These are phyloP conservation scores for Coreius guichenoti DNA, from an alignment of 2,797 vertebrate species.

Conservation along the genomic window DNA sequence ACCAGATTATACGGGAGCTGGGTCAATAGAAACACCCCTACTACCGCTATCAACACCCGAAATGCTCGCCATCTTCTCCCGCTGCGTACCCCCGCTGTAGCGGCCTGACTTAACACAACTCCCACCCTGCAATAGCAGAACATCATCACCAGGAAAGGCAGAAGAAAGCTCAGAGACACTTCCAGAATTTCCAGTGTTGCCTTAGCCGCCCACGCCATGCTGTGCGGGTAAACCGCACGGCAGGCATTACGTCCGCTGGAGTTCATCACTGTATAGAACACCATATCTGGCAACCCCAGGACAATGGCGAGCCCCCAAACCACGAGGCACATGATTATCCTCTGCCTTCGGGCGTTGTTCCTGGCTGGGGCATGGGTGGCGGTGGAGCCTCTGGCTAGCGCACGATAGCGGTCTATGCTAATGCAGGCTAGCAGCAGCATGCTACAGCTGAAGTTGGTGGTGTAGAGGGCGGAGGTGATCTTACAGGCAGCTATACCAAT, in stretches of 20 bases:
- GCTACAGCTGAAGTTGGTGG: slow-evolving; percentile 89
- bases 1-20: slow-evolving; percentile 90
- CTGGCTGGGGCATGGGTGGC: slow-evolving; percentile 64
- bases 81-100: slow-evolving; percentile 72
- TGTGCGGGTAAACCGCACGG: slow-evolving; percentile 77
- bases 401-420: slow-evolving; percentile 87
- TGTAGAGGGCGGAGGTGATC: slow-evolving; percentile 84
- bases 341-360: slow-evolving; percentile 70
- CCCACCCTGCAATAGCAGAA: slow-evolving; percentile 84
- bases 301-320: slow-evolving; percentile 83
- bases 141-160: slow-evolving; percentile 88
- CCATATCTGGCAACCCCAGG: slow-evolving; percentile 85
- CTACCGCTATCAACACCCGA: slow-evolving; percentile 84
- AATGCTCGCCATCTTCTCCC: slow-evolving; percentile 79
- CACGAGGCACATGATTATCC: slow-evolving; percentile 69
- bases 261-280: slow-evolving; percentile 80
- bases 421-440: slow-evolving; percentile 93
- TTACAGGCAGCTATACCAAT: slow-evolving; percentile 85
- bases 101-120: slow-evolving; percentile 74
- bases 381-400: slow-evolving; percentile 70
- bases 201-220: slow-evolving; percentile 76
- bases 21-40: slow-evolving; percentile 86
- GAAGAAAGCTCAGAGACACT: slow-evolving; percentile 84
- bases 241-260: slow-evolving; percentile 74
- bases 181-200: slow-evolving; percentile 84